Conservation (phyloP, 2,797 vertebrate species). For the Cuniculus paca region DNA sequence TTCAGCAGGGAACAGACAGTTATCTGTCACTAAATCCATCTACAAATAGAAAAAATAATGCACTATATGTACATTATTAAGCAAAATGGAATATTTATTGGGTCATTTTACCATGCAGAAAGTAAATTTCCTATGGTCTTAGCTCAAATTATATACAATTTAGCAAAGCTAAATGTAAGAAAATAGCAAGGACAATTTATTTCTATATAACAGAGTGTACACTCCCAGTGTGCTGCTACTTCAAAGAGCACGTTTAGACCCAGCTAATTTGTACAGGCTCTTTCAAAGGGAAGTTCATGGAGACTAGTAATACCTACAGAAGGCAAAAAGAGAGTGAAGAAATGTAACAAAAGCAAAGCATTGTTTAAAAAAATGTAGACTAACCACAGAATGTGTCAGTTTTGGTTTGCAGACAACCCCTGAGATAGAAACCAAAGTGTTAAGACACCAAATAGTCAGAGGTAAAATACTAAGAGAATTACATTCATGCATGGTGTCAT, state of each 20-base stretch:
- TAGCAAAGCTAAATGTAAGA: slow-evolving; percentile 92
- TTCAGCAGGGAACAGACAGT: slow-evolving; percentile 90
- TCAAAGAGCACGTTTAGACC: slow-evolving; percentile 90
- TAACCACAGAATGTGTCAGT: slow-evolving; percentile 88
- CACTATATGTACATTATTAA: slow-evolving; percentile 88
- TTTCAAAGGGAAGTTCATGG: slow-evolving; percentile 89
- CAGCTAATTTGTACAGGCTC: slow-evolving; percentile 86
- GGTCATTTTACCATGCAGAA: slow-evolving; percentile 89
- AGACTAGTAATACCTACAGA: slow-evolving; percentile 86
- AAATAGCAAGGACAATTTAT: slow-evolving; percentile 89
- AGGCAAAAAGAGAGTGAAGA: slow-evolving; percentile 80
- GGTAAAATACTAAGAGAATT: slow-evolving; percentile 87
- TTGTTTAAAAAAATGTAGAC: slow-evolving; percentile 76
- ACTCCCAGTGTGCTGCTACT: slow-evolving; percentile 88
- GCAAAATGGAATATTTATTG: slow-evolving; percentile 88
- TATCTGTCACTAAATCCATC: slow-evolving; percentile 87
- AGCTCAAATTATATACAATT: slow-evolving; percentile 91
- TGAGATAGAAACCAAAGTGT: slow-evolving; percentile 89
- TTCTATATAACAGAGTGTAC: slow-evolving; percentile 87
- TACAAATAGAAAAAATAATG: slow-evolving; percentile 90
- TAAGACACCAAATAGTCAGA: slow-evolving; percentile 89
- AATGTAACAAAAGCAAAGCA: slow-evolving; percentile 84
- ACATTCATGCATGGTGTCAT: slow-evolving; percentile 87
- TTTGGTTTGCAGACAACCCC: slow-evolving; percentile 90
- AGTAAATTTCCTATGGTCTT: slow-evolving; percentile 90